These are phyloP conservation scores for Syndactyla subalaris DNA, from an alignment of 2,797 vertebrate genomes.

Conservation along the genomic window DNA sequence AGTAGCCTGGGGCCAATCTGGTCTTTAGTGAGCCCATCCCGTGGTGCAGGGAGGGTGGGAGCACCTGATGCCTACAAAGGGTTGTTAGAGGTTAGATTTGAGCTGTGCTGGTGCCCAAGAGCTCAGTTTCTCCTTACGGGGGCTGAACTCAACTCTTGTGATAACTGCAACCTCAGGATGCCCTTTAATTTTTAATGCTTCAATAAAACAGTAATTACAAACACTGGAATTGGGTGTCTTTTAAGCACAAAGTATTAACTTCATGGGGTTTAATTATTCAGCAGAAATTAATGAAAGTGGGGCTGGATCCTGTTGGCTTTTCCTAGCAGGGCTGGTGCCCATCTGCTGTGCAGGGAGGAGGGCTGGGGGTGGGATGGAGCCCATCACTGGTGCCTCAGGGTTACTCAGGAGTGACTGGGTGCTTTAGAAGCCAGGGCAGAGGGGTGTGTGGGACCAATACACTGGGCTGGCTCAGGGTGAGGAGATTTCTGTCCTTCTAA, in stretches of 20 bases:
- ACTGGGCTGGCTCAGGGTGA: not conserved
- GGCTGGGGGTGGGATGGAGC: not conserved
- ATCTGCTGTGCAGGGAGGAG: not conserved
- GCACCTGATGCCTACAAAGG: not conserved
- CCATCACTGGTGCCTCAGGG: not conserved
- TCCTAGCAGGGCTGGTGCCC: rapidly evolving
- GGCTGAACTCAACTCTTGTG: not conserved
- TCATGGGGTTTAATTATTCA: conserved; percentile 78
- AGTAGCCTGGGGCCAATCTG: not conserved
- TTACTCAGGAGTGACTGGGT: not conserved
- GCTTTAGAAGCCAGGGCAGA: not conserved
- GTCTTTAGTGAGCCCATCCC: not conserved
- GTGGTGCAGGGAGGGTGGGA: not conserved
- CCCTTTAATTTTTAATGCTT: conserved; percentile 46
- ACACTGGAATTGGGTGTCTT: conserved; percentile 37
- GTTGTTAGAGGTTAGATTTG: not conserved
- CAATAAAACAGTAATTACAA: conserved; percentile 63
- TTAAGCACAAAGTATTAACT: conserved; percentile 70
- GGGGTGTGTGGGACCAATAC: rapidly evolving
- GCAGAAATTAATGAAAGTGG: conserved; percentile 64
- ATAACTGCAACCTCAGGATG: conserved; percentile 1
- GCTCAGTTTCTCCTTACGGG: not conserved
- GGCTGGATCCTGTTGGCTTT: not conserved
- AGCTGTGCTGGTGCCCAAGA: not conserved
- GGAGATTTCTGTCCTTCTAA: not conserved